Percentiles rank a stretch among this genome's conserved stretches.
Conservation (phyloP, 2,888 invertebrate genomes). For the Diarsia brunnea region DNA sequence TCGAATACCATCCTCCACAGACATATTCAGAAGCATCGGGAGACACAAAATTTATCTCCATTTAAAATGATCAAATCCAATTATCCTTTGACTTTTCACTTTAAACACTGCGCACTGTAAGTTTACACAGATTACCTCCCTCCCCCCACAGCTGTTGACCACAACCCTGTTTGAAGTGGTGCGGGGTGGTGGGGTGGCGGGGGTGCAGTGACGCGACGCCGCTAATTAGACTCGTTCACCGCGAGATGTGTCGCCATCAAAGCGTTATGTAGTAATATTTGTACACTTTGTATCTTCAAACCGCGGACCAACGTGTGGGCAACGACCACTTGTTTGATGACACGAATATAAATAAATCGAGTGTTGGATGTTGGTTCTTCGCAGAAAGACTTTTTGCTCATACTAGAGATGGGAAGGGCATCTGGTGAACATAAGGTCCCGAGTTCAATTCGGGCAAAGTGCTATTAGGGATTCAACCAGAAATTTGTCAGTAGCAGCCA, state of each 20-base stretch:
- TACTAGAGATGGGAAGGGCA: background rate
- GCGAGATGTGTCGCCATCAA: background rate
- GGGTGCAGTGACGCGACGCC: background rate
- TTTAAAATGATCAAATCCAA: background rate
- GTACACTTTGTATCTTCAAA: background rate
- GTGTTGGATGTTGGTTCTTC: background rate
- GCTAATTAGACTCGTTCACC: slow-evolving; percentile 9
- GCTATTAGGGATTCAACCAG: too few species aligned
- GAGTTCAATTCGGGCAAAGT: too few species aligned
- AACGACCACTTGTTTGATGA: background rate
- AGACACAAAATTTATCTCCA: background rate
- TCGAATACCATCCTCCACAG: background rate
- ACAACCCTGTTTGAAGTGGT: background rate
- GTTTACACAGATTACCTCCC: background rate
- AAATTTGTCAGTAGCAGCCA: background rate
- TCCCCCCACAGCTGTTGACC: background rate
- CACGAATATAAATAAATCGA: background rate
- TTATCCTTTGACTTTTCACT: background rate
- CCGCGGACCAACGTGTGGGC: background rate
- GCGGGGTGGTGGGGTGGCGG: background rate
- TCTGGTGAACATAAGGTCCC: background rate
- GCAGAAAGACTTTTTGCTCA: background rate
- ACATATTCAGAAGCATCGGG: background rate
- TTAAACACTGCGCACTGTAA: background rate
- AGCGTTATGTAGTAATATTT: background rate